phyloP scores from a whole-genome alignment of 64 coral and sea anemone genomes.

The Astreopora myriophthalma region DNA sequence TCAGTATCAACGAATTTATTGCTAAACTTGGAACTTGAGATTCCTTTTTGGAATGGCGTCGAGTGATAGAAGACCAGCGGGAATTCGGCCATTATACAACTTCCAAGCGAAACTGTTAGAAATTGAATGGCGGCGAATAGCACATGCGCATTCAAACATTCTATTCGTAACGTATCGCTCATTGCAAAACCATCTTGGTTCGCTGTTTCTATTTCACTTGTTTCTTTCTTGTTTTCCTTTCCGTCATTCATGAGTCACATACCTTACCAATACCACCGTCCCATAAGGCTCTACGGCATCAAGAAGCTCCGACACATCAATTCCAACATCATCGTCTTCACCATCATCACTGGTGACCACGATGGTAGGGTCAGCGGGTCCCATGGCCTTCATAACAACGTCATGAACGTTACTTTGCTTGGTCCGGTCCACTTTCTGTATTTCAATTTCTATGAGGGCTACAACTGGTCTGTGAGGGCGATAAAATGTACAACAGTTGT shows the following conservation, averaged over 20 bases:
- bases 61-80: too few relatives aligned
- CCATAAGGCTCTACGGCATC: conserved; percentile 81
- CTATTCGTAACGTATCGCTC: too few relatives aligned
- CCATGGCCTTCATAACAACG: conserved; percentile 92
- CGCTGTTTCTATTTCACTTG: too few relatives aligned
- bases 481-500: background rate
- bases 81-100: too few relatives aligned
- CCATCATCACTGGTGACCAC: conserved; percentile 77
- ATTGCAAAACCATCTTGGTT: too few relatives aligned
- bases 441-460: conserved; percentile 92
- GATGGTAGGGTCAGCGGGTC: conserved; percentile 96
- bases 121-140: too few relatives aligned
- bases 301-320: conserved; percentile 87
- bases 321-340: conserved; percentile 36
- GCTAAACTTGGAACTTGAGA: too few relatives aligned
- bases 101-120: too few relatives aligned
- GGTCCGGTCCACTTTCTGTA: conserved; percentile 81
- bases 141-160: too few relatives aligned
- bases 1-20: too few relatives aligned
- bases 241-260: background rate
- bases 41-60: too few relatives aligned
- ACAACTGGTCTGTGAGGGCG: conserved; percentile 82
- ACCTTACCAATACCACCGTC: conserved; percentile 92
- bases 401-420: conserved; percentile 87
- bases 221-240: too few relatives aligned